Base-by-base conservation (phyloP, 1,140 invertebrate species). In the Camponotus pennsylvanicus region DNA sequence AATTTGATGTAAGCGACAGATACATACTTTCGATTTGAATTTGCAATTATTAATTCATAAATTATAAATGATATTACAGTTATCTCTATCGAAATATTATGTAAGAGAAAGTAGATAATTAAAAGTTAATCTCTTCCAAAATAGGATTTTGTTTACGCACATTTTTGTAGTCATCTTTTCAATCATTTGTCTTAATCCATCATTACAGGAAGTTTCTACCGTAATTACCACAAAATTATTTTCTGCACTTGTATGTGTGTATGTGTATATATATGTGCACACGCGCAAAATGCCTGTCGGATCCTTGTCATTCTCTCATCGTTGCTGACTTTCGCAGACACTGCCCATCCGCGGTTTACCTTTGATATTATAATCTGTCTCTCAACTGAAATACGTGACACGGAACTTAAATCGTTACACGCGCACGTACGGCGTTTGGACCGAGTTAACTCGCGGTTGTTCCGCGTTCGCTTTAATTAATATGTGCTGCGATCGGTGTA, bases 301-400 rank as follows among this genome's bases (percentile, higher is more conserved):
- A 73, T 42, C 40, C 64, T 86, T 82, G 84, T 86, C 76, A 66
- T 85, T 78, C 63, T 55, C 52, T 67, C 59, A 78, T 85, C 82
- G 75, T 85, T 34, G 45, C 52, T 45, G 63, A 77, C 42, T 76
- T 32, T 84, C 80, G 80, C 86, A 49, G 86, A 80, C 77, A 32
- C 66, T 57, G 2, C 11, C 37, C 40, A 52, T 59, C 57, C 67
- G 86, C 89, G 59, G 86, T 69, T 86, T 57, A 88, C 85, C 89
- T 91, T 90, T 91, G 89, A 91, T 91, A 91, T 91, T 91, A 90
- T 90, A 90, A 91, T 91, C 89, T 79, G 55, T 80, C 63, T 64
- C 77, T 85, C 82, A 79, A 49, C 61, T 55, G n/a, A 55, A 76
- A 78, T 79, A 86, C 89, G 86, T 86, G 86, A 88, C 89, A 42